These are phyloP conservation scores for Schizaphis graminum DNA, from an alignment of 2,888 invertebrate species.

Conservation along the genomic window DNA sequence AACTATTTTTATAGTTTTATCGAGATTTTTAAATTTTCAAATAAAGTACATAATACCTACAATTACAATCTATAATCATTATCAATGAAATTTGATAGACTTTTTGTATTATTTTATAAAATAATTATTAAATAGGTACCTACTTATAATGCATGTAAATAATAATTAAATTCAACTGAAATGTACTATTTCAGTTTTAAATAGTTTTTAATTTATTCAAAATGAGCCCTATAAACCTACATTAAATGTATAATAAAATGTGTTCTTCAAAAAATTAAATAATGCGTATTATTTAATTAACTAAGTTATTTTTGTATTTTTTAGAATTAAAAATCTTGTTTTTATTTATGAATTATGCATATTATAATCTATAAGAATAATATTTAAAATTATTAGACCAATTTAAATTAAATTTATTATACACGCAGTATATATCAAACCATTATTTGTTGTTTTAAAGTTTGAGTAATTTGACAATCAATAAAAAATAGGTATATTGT, in stretches of 20 bases:
- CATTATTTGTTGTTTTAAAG: not conserved
- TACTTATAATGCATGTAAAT: not conserved
- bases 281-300: not conserved
- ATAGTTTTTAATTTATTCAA: not conserved
- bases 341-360: not conserved
- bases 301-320: not conserved
- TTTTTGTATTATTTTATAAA: not conserved
- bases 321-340: not conserved
- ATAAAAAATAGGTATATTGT: not conserved
- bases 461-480: not conserved
- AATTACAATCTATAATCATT: not conserved
- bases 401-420: not conserved
- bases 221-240: not conserved
- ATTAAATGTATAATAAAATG: not conserved
- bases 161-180: not conserved
- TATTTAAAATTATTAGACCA: not conserved
- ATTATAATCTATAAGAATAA: not conserved
- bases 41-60: not conserved
- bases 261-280: not conserved
- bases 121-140: not conserved
- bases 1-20: constrained; percentile 6
- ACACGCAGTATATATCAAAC: not conserved
- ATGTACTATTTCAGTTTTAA: not conserved
- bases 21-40: not conserved
- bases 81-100: not conserved